Evolutionary conservation across 2,888 invertebrate species (phyloP), one percentile per base, ranked within the genome.

Genomic region (Noctuana brunneofusca): DNA sequence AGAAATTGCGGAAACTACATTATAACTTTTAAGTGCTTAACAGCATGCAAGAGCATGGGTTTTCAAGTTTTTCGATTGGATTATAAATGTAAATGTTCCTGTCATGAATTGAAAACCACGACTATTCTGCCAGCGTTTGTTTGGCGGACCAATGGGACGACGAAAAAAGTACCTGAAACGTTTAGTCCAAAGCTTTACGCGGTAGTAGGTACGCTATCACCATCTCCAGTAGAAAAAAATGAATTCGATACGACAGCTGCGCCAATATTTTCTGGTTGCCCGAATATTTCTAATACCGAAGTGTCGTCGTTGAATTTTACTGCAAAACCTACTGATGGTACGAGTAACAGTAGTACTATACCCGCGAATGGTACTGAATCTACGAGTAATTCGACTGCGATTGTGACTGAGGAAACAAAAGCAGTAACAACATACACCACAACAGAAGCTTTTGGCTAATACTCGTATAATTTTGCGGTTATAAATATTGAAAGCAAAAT

Each of bases 11-110:
- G 52, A 1, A 69, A 80, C 38, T 84, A 82, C 52, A 16, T 72
- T 1, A 82, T 78, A 66, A 76, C 77, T 2, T 88, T 88, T 49
- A 83, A 83, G 72, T 89, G 89, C 67, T 72, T 89, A 78, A 76
- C 79, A 24, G 76, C 76, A 1, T 89, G 89, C 66, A 84, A 85
- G 69, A 86, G 86, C 65, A 76, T 82, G 52, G 83, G 82, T 18
- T 89, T 76, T 54, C 75, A 81, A 71, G 64, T 87, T 64, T 86
- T 80, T 64, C 75, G 86, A 49, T 64, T 88, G 65, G 70, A 80
- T 64, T 63, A 24, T 8, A 63, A 64, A 1, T 89, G 89, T 66
- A 80, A 75, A 69, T 89, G 89, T 67, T 78, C 75, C 8, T 89
- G 89, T 59, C 83, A 84, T 57, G 80, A 79, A 32, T 73, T 84